Conservation (phyloP, 2,888 invertebrate species). For the Rotaria magnacalcarata region DNA sequence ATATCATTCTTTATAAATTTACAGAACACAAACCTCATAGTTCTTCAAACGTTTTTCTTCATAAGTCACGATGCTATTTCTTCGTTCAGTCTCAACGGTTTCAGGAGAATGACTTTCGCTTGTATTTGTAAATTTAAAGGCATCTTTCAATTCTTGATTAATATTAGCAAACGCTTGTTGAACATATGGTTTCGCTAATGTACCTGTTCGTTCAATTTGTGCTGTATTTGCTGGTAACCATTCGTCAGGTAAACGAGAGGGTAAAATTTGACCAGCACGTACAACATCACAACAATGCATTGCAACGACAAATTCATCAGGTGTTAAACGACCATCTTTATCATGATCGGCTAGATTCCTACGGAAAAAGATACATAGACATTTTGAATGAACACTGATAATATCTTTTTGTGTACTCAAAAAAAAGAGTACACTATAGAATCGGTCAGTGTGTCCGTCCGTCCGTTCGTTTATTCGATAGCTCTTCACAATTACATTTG, state of each 20-base stretch:
- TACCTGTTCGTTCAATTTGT: not conserved
- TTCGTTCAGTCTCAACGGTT: not conserved
- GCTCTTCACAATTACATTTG: no score
- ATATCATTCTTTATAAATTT: not conserved
- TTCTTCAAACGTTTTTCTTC: constrained; percentile 95
- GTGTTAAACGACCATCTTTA: constrained; percentile 84
- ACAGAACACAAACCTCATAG: constrained; percentile 76
- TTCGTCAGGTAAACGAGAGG: constrained; percentile 74
- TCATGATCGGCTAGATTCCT: constrained; percentile 69
- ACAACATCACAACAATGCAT: constrained; percentile 90
- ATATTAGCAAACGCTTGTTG: not conserved
- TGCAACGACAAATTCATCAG: constrained; percentile 92
- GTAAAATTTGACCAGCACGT: constrained; percentile 74
- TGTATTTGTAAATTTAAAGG: not conserved
- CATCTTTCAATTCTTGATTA: not conserved
- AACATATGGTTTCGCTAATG: not conserved
- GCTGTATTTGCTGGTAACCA: constrained; percentile 70
- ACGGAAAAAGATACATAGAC: not conserved
- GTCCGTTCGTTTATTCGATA: no score
- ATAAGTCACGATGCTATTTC: constrained; percentile 64
- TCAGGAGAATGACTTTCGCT: not conserved
- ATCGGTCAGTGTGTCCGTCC: no score
- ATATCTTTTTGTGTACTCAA: no score
- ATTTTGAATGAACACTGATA: no score
- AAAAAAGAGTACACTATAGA: no score